These are phyloP conservation scores for Campylomormyrus tamandua DNA, from an alignment of 2,113 vertebrate genomes.

Conservation along the genomic window DNA sequence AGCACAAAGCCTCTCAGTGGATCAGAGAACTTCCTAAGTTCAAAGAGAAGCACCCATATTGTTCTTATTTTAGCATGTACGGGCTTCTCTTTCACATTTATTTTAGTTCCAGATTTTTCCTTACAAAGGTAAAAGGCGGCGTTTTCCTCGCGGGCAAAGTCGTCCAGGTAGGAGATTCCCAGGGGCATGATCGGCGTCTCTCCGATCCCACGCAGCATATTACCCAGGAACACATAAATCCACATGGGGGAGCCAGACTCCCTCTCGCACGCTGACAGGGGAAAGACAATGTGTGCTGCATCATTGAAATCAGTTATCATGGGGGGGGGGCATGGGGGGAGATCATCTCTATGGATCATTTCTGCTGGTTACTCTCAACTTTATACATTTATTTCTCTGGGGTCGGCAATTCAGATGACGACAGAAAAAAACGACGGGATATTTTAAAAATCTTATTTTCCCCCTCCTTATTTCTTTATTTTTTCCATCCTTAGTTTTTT, in stretches of 20 bases:
- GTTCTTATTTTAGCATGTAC: not conserved
- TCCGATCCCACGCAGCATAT: constrained; percentile 85
- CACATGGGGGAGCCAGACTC: constrained; percentile 73
- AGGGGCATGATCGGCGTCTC: constrained; percentile 89
- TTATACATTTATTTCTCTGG: not conserved
- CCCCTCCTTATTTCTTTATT: not conserved
- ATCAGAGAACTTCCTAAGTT: not conserved
- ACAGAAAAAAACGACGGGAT: not conserved
- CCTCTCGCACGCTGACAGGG: constrained; percentile 69
- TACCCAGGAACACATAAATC: constrained; percentile 84
- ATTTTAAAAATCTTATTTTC: not conserved
- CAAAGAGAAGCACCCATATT: not conserved
- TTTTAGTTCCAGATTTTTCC: not conserved
- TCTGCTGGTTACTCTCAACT: not conserved
- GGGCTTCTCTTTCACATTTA: not conserved
- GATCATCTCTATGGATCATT: not conserved
- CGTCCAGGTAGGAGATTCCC: constrained; percentile 86
- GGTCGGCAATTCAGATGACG: not conserved
- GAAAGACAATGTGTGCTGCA: not conserved
- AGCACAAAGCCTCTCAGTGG: not conserved
- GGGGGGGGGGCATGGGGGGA: not conserved
- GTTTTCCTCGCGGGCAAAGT: constrained; percentile 78
- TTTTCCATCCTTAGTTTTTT: not conserved
- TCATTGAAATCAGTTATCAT: not conserved
- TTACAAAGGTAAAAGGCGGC: constrained; percentile 86